Evolutionary conservation across 2,113 vertebrate genomes (phyloP), one percentile per base, ranked within the genome.

Genomic region (Apteryx owenii): DNA sequence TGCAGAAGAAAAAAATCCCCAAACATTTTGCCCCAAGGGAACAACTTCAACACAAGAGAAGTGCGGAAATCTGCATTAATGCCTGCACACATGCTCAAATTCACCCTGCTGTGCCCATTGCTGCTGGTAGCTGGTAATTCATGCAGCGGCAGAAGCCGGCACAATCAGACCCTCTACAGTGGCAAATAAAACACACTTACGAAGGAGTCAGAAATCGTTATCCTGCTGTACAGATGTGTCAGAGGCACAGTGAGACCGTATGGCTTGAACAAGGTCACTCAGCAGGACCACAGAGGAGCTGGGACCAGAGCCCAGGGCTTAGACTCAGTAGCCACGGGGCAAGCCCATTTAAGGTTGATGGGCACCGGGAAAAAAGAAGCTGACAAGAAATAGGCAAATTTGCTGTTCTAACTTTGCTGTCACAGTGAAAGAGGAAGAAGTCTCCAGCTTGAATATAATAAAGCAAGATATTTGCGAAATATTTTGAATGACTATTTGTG

Each of bases 1-100:
- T 50, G 31, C 16, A 81, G 46, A 38, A 89, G 56, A 92, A 84
- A 88, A 54, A 84, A 85, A 58, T 15, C 13, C 42, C 42, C 25
- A 56, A 44, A 77, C 31, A 84, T 68, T 28, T 64, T 40, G 80
- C 15, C 62, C 23, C 68, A 44, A 88, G 38, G 72, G 69, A 82
- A 91, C 38, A 71, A 85, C 91, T 95, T 93, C 87, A 96, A 81
- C 88, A 80, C 66, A 90, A 54, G 58, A 84, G 73, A 86, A 95
- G 50, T 13, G 54, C 87, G 80, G 91, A 93, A 95, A 92, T 50
- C 54, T 75, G 66, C 2, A 12, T 70, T 93, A 86, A 87, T 88
- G 40, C 51, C 86, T 46, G 58, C n/a, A 62, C 20, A 38, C 42
- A n/a, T 71, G 31, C 94, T 85, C 3, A 33, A 23, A 58, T 53